These are phyloP conservation scores for Microplitis mediator DNA, from an alignment of 1,140 invertebrate genomes.

Conservation along the genomic window DNA sequence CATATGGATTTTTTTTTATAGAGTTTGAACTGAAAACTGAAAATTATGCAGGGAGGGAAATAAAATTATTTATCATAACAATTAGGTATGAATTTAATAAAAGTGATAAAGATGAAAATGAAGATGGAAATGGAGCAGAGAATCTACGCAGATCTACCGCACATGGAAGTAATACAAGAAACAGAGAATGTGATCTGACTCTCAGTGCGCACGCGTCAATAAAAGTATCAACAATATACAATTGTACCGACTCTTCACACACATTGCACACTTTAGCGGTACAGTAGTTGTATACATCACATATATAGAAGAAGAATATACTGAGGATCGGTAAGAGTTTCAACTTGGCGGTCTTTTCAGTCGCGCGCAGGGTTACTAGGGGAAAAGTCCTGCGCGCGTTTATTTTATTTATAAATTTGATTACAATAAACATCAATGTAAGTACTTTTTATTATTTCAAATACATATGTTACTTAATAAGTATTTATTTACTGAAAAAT, in stretches of 20 bases:
- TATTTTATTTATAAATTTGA: background rate
- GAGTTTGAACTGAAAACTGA: no score
- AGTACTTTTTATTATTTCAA: background rate
- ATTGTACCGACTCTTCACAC: background rate
- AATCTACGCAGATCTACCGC: background rate
- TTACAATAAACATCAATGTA: background rate
- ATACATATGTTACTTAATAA: no score
- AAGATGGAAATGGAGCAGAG: no score
- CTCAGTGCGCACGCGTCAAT: background rate
- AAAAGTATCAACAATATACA: background rate
- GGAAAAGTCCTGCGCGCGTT: constrained; percentile 17
- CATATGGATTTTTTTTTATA: no score
- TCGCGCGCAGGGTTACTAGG: constrained; percentile 6
- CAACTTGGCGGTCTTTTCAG: constrained; percentile 21
- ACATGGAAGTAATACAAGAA: background rate
- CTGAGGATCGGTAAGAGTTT: background rate
- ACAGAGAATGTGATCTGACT: background rate
- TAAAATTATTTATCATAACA: no score
- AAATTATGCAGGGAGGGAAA: no score
- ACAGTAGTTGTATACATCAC: background rate
- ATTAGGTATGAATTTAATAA: no score
- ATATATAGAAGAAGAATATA: constrained; percentile 4
- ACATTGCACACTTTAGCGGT: background rate
- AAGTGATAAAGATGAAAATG: no score
- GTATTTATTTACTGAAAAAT: no score